Percentiles rank a stretch among this genome's conserved stretches.
Evolutionary conservation across 2,113 vertebrate genomes (phyloP).

Genomic region (Paedocypris sp.): DNA sequence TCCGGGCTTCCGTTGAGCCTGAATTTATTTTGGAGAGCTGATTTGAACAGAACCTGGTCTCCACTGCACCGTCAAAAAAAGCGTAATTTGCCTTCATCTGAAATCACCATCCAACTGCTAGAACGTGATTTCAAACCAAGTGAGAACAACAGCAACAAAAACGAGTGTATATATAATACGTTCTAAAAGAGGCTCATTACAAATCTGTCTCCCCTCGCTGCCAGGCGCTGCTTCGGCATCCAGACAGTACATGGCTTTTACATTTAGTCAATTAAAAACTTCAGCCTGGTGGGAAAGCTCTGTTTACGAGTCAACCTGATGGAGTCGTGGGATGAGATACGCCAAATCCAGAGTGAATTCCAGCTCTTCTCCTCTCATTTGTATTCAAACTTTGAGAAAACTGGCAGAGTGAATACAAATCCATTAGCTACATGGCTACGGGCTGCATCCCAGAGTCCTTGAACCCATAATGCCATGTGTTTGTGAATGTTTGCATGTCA

Average conservation of each 20-base stretch:
- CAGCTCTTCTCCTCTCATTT: slow-evolving; percentile 40
- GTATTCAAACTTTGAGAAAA: slow-evolving; percentile 48
- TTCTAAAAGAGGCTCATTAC: slow-evolving; percentile 26
- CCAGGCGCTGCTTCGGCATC: slow-evolving; percentile 7
- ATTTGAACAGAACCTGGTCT: no score
- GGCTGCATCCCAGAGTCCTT: slow-evolving; percentile 48
- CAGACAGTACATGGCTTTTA: slow-evolving; percentile 24
- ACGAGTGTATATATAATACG: slow-evolving; percentile 19
- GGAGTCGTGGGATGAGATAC: slow-evolving; percentile 26
- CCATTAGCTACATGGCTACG: slow-evolving; percentile 46
- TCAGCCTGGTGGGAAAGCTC: background rate
- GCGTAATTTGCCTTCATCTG: background rate
- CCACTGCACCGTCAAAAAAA: no score
- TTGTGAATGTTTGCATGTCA: slow-evolving; percentile 41
- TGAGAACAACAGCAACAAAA: no score
- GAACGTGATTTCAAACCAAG: background rate
- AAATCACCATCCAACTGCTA: slow-evolving; percentile 5
- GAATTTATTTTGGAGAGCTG: no score
- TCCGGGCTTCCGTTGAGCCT: no score
- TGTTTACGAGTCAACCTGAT: slow-evolving; percentile 27
- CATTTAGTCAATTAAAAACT: slow-evolving; percentile 40
- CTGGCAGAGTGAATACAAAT: slow-evolving; percentile 46
- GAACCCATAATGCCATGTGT: slow-evolving; percentile 45
- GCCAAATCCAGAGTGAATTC: slow-evolving; percentile 39
- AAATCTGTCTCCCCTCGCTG: slow-evolving; percentile 14